Percentiles rank a stretch among this genome's conserved stretches.
phyloP scores from a whole-genome alignment of 2,888 invertebrate genomes.

The Aporophyla lueneburgensis region DNA sequence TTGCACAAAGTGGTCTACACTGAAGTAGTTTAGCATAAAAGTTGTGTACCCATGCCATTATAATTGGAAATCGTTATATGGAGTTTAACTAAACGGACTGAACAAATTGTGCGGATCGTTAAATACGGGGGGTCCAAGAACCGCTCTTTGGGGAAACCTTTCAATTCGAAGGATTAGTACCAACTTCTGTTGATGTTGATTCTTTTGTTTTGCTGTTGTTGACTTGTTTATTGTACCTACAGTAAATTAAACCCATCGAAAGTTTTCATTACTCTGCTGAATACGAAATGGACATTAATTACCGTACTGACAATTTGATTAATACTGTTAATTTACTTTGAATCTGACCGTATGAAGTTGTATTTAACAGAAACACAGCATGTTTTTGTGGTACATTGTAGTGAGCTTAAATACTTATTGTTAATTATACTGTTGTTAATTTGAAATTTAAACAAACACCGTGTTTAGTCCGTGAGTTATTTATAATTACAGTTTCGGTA shows the following conservation, averaged over 20 bases:
- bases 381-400: not conserved
- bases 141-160: constrained; percentile 45
- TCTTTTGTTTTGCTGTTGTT: constrained; percentile 27
- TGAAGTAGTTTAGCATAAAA: constrained; percentile 48
- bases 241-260: constrained; percentile 31
- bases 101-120: constrained; percentile 24
- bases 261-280: constrained; percentile 33
- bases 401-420: constrained; percentile 15
- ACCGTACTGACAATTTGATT: constrained; percentile 40
- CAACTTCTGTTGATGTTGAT: constrained; percentile 16
- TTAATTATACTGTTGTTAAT: constrained; percentile 20
- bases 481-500: constrained; percentile 38
- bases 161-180: constrained; percentile 6
- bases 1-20: too few relatives aligned
- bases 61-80: constrained; percentile 27
- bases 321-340: constrained; percentile 50
- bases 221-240: constrained; percentile 15
- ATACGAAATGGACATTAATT: constrained; percentile 46
- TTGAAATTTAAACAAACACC: constrained; percentile 12
- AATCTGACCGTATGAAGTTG: constrained; percentile 27
- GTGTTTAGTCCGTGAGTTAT: constrained; percentile 17
- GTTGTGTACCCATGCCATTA: constrained; percentile 24
- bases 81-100: not conserved
- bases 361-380: constrained; percentile 16
- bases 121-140: constrained; percentile 17